These are phyloP conservation scores for Trichonephila clavipes DNA, from an alignment of 1,140 invertebrate genomes.

Conservation along the genomic window DNA sequence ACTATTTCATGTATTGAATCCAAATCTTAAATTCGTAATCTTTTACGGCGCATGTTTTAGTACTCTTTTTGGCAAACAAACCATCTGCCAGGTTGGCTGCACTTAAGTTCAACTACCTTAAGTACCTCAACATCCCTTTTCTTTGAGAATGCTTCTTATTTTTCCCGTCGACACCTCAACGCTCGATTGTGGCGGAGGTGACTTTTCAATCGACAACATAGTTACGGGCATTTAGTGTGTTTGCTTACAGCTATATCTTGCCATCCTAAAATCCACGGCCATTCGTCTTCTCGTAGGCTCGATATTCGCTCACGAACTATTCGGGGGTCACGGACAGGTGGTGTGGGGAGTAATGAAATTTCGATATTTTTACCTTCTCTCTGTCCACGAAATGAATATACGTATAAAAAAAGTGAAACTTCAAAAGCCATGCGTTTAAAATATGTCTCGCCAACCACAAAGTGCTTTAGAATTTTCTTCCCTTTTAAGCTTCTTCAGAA, in stretches of 20 bases:
- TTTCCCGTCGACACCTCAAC: not conserved
- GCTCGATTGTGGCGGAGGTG: not conserved
- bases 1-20: too few species aligned
- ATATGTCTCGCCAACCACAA: constrained; percentile 68
- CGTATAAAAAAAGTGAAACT: not conserved
- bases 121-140: not conserved
- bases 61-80: not conserved
- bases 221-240: not conserved
- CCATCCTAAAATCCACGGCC: not conserved
- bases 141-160: not conserved
- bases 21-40: too few species aligned
- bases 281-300: not conserved
- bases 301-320: not conserved
- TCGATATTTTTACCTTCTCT: constrained; percentile 7
- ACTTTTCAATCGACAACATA: not conserved
- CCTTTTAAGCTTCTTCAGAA: constrained; percentile 66
- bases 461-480: constrained; percentile 70
- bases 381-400: not conserved
- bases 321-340: not conserved
- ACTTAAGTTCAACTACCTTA: not conserved
- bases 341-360: not conserved
- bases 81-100: not conserved
- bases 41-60: too few species aligned
- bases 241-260: constrained; percentile 24
- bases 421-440: constrained; percentile 49